Conservation (phyloP, 1,140 invertebrate species). For the Apis mellifera region Amel_HAv3.1 CM009935.2:2346501-2347000, state of each 20-base stretch:
- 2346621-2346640: slow-evolving; percentile 2
- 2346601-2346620: neutral
- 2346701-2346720: slow-evolving; percentile 41
- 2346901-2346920: too few relatives aligned
- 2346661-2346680: slow-evolving; percentile 35
- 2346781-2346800: neutral
- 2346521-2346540: too few relatives aligned
- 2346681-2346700: slow-evolving; percentile 21
- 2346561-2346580: neutral
- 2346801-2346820: too few relatives aligned
- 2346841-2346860: too few relatives aligned
- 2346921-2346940: too few relatives aligned
- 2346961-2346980: too few relatives aligned
- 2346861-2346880: too few relatives aligned
- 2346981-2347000: too few relatives aligned
- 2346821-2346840: too few relatives aligned
- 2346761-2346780: slow-evolving; percentile 6
- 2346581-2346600: slow-evolving; percentile 7
- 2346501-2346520: neutral
- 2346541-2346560: neutral
- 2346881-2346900: too few relatives aligned
- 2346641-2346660: neutral
- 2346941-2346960: too few relatives aligned
- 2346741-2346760: neutral
- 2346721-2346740: slow-evolving; percentile 33